These are phyloP conservation scores for Cyprinodon brontotheroides DNA, from an alignment of 2,113 vertebrate genomes.

Conservation along the genomic window DNA sequence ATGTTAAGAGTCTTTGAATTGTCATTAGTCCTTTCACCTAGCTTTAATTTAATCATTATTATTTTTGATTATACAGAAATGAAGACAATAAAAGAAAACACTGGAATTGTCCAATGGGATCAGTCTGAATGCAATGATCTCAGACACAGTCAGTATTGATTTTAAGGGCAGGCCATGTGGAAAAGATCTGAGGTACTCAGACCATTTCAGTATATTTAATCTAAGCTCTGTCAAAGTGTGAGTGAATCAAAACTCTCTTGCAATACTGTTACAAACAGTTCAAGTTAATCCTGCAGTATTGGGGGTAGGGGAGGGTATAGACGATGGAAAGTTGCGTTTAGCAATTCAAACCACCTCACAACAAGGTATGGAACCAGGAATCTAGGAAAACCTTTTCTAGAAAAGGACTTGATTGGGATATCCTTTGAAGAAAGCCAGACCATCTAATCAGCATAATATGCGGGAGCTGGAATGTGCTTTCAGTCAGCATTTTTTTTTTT, in stretches of 20 bases:
- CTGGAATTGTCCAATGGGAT: background rate
- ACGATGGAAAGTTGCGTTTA: too few relatives aligned
- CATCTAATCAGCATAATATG: too few relatives aligned
- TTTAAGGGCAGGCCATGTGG: background rate
- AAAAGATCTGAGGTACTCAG: background rate
- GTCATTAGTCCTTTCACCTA: constrained; percentile 3
- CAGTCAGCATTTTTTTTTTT: too few relatives aligned
- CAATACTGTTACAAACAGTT: background rate
- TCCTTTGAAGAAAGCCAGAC: too few relatives aligned
- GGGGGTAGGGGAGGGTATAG: too few relatives aligned
- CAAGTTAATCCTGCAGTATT: too few relatives aligned
- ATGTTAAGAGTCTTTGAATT: constrained; percentile 8
- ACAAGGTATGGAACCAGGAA: too few relatives aligned
- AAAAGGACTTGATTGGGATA: too few relatives aligned
- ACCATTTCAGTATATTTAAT: background rate
- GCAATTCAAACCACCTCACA: too few relatives aligned
- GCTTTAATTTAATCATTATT: constrained; percentile 9
- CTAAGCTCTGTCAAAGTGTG: background rate
- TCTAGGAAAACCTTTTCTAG: too few relatives aligned
- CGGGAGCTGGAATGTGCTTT: too few relatives aligned
- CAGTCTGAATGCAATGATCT: background rate
- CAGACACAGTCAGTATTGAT: background rate
- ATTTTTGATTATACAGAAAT: constrained; percentile 4
- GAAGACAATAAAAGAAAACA: background rate
- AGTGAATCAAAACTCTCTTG: background rate